A percentile compares a stretch with the other conserved stretches of the same genome.
Conservation (phyloP, 2,888 invertebrate species). For the Esperia sulphurella region DNA sequence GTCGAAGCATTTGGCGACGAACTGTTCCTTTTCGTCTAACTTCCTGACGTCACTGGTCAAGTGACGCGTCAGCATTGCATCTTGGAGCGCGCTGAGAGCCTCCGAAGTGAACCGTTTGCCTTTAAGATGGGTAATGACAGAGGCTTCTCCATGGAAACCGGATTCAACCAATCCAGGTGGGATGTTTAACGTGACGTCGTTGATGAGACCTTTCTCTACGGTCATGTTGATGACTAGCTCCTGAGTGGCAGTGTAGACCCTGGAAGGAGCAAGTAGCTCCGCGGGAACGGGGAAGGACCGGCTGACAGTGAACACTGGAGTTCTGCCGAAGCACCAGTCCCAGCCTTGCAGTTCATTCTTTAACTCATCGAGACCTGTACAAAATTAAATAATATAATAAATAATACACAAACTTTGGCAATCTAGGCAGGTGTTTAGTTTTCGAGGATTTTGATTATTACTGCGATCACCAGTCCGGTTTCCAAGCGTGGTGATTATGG, state of each 20-base stretch:
- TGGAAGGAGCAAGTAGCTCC: slow-evolving; percentile 64
- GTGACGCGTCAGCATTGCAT: slow-evolving; percentile 68
- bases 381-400: too few relatives aligned
- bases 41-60: slow-evolving; percentile 44
- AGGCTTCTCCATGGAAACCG: slow-evolving; percentile 82
- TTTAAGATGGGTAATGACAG: slow-evolving; percentile 82
- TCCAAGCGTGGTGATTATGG: too few relatives aligned
- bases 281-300: slow-evolving; percentile 81
- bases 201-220: slow-evolving; percentile 82
- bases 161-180: slow-evolving; percentile 80
- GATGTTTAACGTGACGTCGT: slow-evolving; percentile 82
- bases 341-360: slow-evolving; percentile 85
- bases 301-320: slow-evolving; percentile 89
- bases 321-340: slow-evolving; percentile 94
- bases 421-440: too few relatives aligned
- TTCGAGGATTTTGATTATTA: too few relatives aligned
- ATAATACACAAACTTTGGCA: too few relatives aligned
- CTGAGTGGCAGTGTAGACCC: slow-evolving; percentile 56
- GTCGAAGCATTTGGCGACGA: slow-evolving; percentile 81
- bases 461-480: too few relatives aligned
- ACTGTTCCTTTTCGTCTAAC: slow-evolving; percentile 78
- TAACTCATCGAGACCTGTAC: slow-evolving; percentile 83
- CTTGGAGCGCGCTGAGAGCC: slow-evolving; percentile 79
- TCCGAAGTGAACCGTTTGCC: slow-evolving; percentile 83
- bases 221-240: slow-evolving; percentile 81